Base-by-base conservation (phyloP, 2,888 invertebrate genomes). In the Salpingus planirostris region DNA sequence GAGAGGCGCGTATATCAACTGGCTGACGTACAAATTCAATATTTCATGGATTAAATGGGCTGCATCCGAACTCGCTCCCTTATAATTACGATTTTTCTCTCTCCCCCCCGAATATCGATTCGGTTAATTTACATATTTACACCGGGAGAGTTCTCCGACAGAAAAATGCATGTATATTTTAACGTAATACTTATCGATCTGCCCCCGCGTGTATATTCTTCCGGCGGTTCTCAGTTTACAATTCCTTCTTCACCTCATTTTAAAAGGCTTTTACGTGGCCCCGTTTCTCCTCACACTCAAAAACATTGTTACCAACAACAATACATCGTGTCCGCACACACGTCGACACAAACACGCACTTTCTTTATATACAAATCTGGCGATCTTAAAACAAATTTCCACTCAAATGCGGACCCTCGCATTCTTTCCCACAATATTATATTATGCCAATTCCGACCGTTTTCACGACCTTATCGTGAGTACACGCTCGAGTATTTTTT, bases 11-110 rank as follows among this genome's bases (percentile, higher is more conserved):
- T n/a, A n/a, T n/a, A n/a, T 24, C 33, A 38, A 31, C 33, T 29
- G 31, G 21, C 23, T 27, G 28, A 38, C 33, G 28, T 38, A 31
- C 15, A 34, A 34, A 24, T 39, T 39, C 32, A 39, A 39, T 39
- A 39, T 39, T 29, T 35, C 31, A 28, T 29, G 35, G 39, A 39
- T 39, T 39, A 39, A 39, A 39, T 35, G 39, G 39, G 29, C 35
- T 32, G 39, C 39, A 39, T 35, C 32, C 21, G 15, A 24, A 39
- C 29, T 32, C 35, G 18, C 29, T 32, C 31, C 21, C 34, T 32
- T 35, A 38, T 39, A 39, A 39, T 39, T 39, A 39, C 35, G 23
- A 39, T 35, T 39, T 39, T 39, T 38, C 21, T 11, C 21, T 28
- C 31, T 23, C 11, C 11, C 23, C 18, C 15, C 31, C 25, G 26